These are phyloP conservation scores for Nemotelus pantherinus DNA, from an alignment of 2,888 invertebrate genomes.

Conservation along the genomic window DNA sequence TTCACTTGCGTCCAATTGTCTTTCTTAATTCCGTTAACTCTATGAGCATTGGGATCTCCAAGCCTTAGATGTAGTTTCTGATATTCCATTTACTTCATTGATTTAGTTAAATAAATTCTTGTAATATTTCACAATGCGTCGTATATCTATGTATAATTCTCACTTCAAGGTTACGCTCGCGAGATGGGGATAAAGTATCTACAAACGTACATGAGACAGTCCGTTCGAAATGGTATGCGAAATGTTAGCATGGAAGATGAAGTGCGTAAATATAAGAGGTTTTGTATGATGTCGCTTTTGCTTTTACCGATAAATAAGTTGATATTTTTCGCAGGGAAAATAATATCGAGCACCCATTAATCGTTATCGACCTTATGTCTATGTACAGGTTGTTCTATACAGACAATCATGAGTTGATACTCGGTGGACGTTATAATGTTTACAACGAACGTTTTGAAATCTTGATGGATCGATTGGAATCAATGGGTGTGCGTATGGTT, in stretches of 20 bases:
- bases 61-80: too few species aligned
- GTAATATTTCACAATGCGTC: too few species aligned
- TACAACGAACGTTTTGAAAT: conserved; percentile 3
- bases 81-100: too few species aligned
- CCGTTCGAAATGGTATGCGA: conserved; percentile 7
- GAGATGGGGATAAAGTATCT: conserved; percentile 36
- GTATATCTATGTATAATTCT: too few species aligned
- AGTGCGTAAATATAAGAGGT: conserved; percentile 33
- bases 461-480: conserved; percentile 10
- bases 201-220: conserved; percentile 25
- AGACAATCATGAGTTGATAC: conserved; percentile 35
- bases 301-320: background rate
- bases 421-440: conserved; percentile 46
- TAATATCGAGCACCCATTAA: conserved; percentile 6
- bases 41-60: too few species aligned
- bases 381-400: conserved; percentile 7
- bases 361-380: conserved; percentile 42
- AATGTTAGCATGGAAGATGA: conserved; percentile 21
- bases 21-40: too few species aligned
- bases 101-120: too few species aligned
- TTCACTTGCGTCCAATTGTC: too few species aligned
- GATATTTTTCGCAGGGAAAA: conserved; percentile 20
- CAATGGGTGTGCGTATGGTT: conserved; percentile 36
- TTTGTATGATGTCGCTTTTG: background rate
- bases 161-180: too few species aligned